Base-by-base conservation (phyloP, 2,888 invertebrate genomes). In the Trypoxylon attenuatum region DNA sequence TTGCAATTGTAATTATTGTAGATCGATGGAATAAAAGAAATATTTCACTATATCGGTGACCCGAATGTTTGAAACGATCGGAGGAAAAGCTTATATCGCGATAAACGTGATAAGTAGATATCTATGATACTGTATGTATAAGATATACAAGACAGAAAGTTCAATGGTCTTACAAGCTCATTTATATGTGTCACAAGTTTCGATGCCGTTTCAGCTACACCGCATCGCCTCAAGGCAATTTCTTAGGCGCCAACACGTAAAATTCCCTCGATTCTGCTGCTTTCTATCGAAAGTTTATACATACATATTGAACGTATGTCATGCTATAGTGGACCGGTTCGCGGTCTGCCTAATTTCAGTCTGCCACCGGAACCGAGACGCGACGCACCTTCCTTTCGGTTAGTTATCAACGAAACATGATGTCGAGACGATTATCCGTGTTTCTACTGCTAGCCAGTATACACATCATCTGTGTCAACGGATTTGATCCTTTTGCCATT, bases 251-350 rank as follows among this genome's bases (percentile, higher is more conserved):
- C n/a, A 8, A 10, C 27, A 16, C 38, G 22, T 19, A 46, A 16
- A 19, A n/a, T 38, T 41, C 13, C 22, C 21, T 39, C 15, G 29
- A 25, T 10, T 39, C 42, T 19, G 5, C 38, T 59, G 41, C 77
- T 81, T 80, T 81, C 79, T 78, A 75, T 61, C 58, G 80, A 80
- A 79, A 81, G 80, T 71, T 74, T 58, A 80, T 77, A 68, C 73
- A 80, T 80, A 78, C 76, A 79, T 76, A 75, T 82, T 78, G 77
- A 74, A 63, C 51, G 19, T 29, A 67, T 52, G 71, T 55, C 60
- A 59, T 53, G 56, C 58, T 10, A 33, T 2, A 13, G n/a, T 49
- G 43, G 59, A 13, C 18, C 19, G 63, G 57, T 38, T 43, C 56
- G 56, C 50, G 25, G 50, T 47, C 57, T 51, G 41, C 61, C 71